Percentiles rank a stretch among this genome's conserved stretches.
Conservation (phyloP, 1,140 invertebrate genomes). For the Drosophila ananassae region DNA sequence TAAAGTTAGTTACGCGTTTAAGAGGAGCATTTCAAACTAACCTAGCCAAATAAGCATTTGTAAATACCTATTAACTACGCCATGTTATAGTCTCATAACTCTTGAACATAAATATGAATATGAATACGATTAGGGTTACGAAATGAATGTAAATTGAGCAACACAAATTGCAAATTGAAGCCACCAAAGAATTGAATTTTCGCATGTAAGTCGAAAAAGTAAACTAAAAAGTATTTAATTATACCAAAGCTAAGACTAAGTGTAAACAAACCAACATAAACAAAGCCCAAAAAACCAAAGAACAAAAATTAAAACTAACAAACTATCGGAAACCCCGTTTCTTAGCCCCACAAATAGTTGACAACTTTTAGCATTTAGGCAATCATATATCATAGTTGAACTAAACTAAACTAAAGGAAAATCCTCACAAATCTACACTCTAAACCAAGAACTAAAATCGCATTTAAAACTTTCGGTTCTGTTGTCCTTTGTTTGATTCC, state of each 20-base stretch:
- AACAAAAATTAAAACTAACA: conserved; percentile 1
- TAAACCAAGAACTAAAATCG: conserved; percentile 50
- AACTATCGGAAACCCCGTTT: conserved; percentile 47
- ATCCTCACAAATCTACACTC: conserved; percentile 27
- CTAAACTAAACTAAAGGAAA: conserved; percentile 59
- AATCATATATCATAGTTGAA: conserved; percentile 81
- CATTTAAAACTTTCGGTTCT: conserved; percentile 73
- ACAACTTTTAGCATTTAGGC: conserved; percentile 77
- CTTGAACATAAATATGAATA: conserved; percentile 26
- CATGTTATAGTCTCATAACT: conserved; percentile 47
- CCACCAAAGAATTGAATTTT: conserved; percentile 83
- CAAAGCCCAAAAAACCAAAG: background rate
- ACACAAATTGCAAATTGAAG: conserved; percentile 78
- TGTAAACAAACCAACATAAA: conserved; percentile 41
- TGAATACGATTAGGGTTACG: conserved; percentile 24
- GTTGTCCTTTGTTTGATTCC: conserved; percentile 40
- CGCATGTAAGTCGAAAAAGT: conserved; percentile 69
- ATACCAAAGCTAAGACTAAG: conserved; percentile 56
- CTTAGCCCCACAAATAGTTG: conserved; percentile 52
- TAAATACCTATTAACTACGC: conserved; percentile 57
- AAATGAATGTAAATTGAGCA: conserved; percentile 72
- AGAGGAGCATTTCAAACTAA: conserved; percentile 48
- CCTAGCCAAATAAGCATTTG: conserved; percentile 47
- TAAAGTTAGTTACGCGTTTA: conserved; percentile 29
- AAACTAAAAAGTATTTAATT: conserved; percentile 61